Conservation (phyloP, 2,888 invertebrate species). For the Synergus laeviventris region DNA sequence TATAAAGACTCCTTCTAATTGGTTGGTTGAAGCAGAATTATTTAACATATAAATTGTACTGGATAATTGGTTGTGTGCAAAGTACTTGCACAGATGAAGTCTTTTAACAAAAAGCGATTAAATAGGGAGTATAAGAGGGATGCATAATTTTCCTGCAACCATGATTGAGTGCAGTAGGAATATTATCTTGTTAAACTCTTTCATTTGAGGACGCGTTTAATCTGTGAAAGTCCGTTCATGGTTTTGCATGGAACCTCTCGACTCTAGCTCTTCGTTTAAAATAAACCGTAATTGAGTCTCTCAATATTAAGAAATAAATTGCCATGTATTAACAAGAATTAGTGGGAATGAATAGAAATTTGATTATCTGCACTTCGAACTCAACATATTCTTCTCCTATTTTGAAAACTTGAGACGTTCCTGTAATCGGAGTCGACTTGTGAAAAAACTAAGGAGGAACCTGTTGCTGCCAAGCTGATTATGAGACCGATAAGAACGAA, state of each 20-base stretch:
- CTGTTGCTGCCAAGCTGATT: constrained; percentile 66
- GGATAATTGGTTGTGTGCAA: constrained; percentile 3
- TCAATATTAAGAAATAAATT: neutral
- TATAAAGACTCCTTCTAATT: constrained; percentile 11
- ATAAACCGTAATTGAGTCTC: neutral
- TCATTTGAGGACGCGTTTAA: constrained; percentile 3
- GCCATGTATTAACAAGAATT: neutral
- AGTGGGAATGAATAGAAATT: neutral
- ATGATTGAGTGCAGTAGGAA: neutral
- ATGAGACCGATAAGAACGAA: constrained; percentile 65
- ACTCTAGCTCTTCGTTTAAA: neutral
- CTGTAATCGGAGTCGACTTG: constrained; percentile 27
- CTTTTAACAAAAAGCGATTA: constrained; percentile 9
- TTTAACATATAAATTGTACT: constrained; percentile 20
- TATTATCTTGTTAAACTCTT: neutral
- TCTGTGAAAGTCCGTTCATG: neutral
- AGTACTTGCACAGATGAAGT: neutral
- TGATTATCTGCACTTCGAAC: neutral
- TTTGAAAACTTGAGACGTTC: constrained; percentile 52
- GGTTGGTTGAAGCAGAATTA: constrained; percentile 9
- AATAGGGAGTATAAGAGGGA: neutral
- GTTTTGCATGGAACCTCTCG: neutral
- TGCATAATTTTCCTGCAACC: neutral
- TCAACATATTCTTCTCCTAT: neutral
- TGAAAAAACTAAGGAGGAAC: constrained; percentile 53